Base-by-base conservation (phyloP, 2,113 vertebrate species). In the Scartelaos histophorus region DNA sequence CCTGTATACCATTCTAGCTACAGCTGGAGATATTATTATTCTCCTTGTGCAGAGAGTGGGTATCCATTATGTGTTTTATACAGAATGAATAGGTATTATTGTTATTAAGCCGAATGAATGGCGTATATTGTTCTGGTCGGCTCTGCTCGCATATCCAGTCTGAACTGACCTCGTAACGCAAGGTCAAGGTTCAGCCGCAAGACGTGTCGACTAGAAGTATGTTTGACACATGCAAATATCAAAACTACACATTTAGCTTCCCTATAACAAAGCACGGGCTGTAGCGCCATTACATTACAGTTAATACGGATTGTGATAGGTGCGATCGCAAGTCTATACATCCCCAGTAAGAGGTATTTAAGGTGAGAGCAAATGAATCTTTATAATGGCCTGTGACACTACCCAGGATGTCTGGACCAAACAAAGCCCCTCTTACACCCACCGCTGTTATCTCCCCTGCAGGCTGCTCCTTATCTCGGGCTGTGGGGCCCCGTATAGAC, bases 401-500 rank as follows among this genome's bases (percentile, higher is more conserved):
- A 78, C 77, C 82, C 73, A 35, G 70, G 29, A 60, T 35, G 64
- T 85, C 86, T 62, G 80, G 71, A 75, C 83, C 57, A 84, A 90
- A 85, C 82, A 86, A 87, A 86, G 80, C 82, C 80, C 70, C 80
- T 79, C 72, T 79, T 78, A 68, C 58, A 34, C 25, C 74, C 51
- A 25, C 71, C 24, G 5, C 0, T 54, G 72, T 89, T 89, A 89
- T 86, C 82, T 71, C 84, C 16, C 25, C 75, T 75, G 72, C 70
- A 75, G 56, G 85, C 78, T 66, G 22, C 72, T 11, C 51, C 71
- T 88, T 91, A 87, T 86, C 83, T 90, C 83, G 7, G 78, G 56
- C 82, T 83, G 86, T 83, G 82, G 82, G 85, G 72, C 67, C 82
- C 69, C 70, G 69, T 84, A 74, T 76, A 79, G 78, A 88, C 77